Evolutionary conservation across 2,113 vertebrate species (phyloP), one percentile per base, ranked within the genome.

Genomic region (Bubalus kerabau): DNA sequence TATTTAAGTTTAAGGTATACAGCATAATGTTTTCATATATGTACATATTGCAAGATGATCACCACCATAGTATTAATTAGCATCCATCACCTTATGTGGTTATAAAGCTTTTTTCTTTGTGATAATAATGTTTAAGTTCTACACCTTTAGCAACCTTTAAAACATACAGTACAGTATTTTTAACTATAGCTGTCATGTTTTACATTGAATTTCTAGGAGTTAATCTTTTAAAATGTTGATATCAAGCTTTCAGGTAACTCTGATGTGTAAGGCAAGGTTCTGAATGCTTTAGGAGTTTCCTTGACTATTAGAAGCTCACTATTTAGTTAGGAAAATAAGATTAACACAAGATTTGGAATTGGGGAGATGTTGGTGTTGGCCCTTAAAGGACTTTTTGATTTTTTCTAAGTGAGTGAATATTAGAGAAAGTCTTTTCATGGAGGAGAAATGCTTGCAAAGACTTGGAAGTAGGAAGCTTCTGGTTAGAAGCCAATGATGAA

Each of bases 361-460:
- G 4, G 36, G 46, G 84, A 80, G 40, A 21, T 85, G 15, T 84
- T 90, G 26, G 5, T 84, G 7, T 80, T 90, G 71, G 32, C 46
- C 32, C 21, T 64, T 64, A 7, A 24, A 86, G 48, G 21, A 84
- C n/a, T 32, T 94, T 85, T 74, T 21, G 32, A 71, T 52, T 91
- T 97, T 82, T 52, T 24, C 2, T 32, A 94, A 90, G 54, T 83
- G 48, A 91, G 23, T 36, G 28, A 14, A 90, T 52, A 57, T 54
- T 36, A 52, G 23, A 83, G 54, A 30, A 59, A 15, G n/a, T 54
- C 11, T 94, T 83, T 94, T 94, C 14, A 54, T 71, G 64, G 2
- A 85, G 28, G 81, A 89, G 46, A 94, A 92, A 59, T 59, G 54
- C 67, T 91, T 94, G 32, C n/a, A 74, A 86, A 97, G 87, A 57